Base-by-base conservation (phyloP, 2,797 vertebrate genomes). In the Aythya fuligula region DNA sequence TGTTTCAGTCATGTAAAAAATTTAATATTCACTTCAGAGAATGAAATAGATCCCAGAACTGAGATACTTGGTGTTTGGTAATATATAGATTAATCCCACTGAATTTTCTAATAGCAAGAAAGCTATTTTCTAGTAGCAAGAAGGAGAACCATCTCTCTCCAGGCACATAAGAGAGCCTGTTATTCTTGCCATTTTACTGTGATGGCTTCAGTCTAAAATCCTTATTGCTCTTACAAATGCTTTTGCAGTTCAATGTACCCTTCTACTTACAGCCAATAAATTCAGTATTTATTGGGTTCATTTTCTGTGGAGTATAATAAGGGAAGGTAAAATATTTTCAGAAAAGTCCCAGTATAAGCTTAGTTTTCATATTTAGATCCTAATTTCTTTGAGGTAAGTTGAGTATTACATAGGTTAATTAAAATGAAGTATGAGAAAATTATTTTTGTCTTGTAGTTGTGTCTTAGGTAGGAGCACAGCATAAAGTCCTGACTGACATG, bases 251-350 rank as follows among this genome's bases (percentile, higher is more conserved):
- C 79, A n/a, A 45, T 3, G 9, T 17, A n/a, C 30, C 3, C 2
- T 89, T 83, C 74, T 51, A n/a, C 47, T 75, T 53, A 53, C 2
- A 53, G 20, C 12, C 12, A 61, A 39, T 56, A 87, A 74, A 67
- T 58, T 72, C 75, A 71, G 79, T 72, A 90, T 93, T 89, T 92
- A 84, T 85, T 89, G 89, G 53, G 36, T 83, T 95, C 67, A 89
- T 95, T 91, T 94, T 91, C 72, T 85, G 21, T 34, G 38, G 39
- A 21, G 32, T 51, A 21, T 5, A 16, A 47, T 16, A 82, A 47
- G n/a, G 73, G 43, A 67, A 79, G 53, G 72, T 45, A 80, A 82
- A 92, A 80, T 36, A 41, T 73, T 76, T 16, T 43, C 30, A 62
- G 60, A 43, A 56, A 73, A 79, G 13, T 41, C 28, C 38, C 22